These are phyloP conservation scores for Crematogaster levior DNA, from an alignment of 2,888 invertebrate species.

Conservation along the genomic window DNA sequence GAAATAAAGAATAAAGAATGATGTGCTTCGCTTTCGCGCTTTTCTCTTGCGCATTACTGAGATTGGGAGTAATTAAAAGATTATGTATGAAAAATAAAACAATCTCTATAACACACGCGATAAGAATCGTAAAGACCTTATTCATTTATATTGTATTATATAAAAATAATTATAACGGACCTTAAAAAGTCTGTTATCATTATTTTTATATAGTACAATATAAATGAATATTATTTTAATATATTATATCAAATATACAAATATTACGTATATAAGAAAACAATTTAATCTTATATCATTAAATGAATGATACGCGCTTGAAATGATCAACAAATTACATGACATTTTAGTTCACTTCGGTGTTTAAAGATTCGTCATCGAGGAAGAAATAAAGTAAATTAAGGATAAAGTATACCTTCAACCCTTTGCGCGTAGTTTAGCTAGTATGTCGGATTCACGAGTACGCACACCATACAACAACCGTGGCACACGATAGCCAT, in stretches of 20 bases:
- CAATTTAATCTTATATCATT: background rate
- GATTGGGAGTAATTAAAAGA: background rate
- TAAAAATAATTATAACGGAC: too few species aligned
- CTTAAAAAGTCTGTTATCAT: background rate
- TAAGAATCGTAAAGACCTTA: background rate
- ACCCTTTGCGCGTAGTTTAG: constrained; percentile 51
- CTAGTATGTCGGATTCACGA: constrained; percentile 51
- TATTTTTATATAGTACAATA: background rate
- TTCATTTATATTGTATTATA: too few species aligned
- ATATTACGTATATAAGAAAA: background rate
- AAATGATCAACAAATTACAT: background rate
- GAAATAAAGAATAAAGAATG: background rate
- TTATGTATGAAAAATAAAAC: background rate
- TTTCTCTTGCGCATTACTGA: background rate
- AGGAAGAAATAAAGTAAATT: constrained; percentile 59
- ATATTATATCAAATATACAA: background rate
- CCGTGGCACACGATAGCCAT: constrained; percentile 73
- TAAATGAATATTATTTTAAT: background rate
- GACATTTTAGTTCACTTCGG: background rate
- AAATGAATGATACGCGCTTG: background rate
- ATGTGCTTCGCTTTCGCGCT: background rate
- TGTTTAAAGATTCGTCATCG: constrained; percentile 67
- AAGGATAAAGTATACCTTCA: constrained; percentile 52
- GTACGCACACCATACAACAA: constrained; percentile 52
- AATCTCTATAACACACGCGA: background rate